A percentile compares a stretch with the other conserved stretches of the same genome.
Conservation (phyloP, 2,888 invertebrate species). For the Teleiodes luculella region DNA sequence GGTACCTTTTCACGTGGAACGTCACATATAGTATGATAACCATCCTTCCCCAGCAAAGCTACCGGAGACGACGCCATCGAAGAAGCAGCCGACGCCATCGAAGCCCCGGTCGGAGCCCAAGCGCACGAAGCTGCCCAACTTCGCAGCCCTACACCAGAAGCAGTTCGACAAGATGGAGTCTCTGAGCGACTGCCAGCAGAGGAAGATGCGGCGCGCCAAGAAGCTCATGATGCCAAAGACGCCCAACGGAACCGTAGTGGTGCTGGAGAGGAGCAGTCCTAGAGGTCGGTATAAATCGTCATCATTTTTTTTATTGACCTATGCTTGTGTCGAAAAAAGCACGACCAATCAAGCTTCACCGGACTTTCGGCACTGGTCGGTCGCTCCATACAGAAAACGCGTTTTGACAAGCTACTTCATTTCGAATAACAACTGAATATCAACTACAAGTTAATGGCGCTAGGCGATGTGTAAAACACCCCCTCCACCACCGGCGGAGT, state of each 20-base stretch:
- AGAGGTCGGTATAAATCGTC: constrained; percentile 37
- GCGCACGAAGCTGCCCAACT: constrained; percentile 82
- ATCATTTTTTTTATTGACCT: background rate
- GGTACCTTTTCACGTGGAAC: too few relatives aligned
- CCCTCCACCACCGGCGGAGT: too few relatives aligned
- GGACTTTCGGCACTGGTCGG: too few relatives aligned
- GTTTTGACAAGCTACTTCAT: too few relatives aligned
- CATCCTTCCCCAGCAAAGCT: constrained; percentile 47
- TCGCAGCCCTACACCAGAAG: constrained; percentile 82
- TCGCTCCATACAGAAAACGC: too few relatives aligned
- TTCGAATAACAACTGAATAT: too few relatives aligned
- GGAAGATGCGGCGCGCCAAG: constrained; percentile 65
- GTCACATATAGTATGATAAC: too few relatives aligned
- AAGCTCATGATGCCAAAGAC: constrained; percentile 58
- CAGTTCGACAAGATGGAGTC: constrained; percentile 84
- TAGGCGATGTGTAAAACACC: too few relatives aligned
- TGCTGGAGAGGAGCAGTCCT: constrained; percentile 49
- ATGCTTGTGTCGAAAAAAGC: too few relatives aligned
- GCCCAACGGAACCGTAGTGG: constrained; percentile 40
- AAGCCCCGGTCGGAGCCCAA: constrained; percentile 40
- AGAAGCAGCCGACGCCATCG: constrained; percentile 32
- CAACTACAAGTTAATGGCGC: too few relatives aligned
- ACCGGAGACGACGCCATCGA: constrained; percentile 36
- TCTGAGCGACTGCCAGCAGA: constrained; percentile 77
- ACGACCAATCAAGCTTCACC: too few relatives aligned